These are phyloP conservation scores for Solenodon paradoxus DNA, from an alignment of 2,113 vertebrate species.

Conservation along the genomic window DNA sequence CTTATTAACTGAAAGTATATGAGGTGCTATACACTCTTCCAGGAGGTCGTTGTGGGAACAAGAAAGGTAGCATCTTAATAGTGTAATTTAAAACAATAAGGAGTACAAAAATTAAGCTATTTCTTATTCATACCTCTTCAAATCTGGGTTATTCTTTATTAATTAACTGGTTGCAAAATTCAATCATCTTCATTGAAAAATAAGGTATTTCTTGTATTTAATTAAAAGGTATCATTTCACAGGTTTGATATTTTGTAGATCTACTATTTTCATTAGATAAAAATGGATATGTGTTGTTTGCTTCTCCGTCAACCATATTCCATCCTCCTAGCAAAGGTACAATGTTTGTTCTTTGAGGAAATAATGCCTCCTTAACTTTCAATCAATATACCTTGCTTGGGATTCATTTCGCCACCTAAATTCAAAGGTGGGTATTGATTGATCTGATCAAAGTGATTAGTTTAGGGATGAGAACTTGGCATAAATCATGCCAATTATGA, in stretches of 20 bases:
- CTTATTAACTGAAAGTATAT: neutral
- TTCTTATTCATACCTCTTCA: neutral
- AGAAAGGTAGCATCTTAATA: neutral
- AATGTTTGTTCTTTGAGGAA: neutral
- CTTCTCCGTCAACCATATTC: neutral
- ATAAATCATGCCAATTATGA: neutral
- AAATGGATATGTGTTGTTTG: neutral
- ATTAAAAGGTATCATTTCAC: neutral
- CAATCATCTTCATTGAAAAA: neutral
- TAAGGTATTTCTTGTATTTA: neutral
- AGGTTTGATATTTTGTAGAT: neutral
- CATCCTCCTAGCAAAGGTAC: neutral
- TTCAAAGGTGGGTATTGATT: neutral
- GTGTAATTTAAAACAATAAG: neutral
- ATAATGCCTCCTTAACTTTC: neutral
- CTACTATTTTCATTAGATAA: slow-evolving; percentile 11
- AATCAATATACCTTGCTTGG: neutral
- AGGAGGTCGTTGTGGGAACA: neutral
- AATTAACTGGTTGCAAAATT: neutral
- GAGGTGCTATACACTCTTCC: neutral
- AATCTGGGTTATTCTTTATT: neutral
- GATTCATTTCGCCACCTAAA: neutral
- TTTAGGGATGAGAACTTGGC: neutral
- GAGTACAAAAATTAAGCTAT: neutral
- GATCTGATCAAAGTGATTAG: neutral